Percentiles rank a stretch among this genome's conserved stretches.
These are phyloP conservation scores for Danaus melanippus DNA, from an alignment of 1,140 invertebrate genomes.

Conservation along the genomic window DNA sequence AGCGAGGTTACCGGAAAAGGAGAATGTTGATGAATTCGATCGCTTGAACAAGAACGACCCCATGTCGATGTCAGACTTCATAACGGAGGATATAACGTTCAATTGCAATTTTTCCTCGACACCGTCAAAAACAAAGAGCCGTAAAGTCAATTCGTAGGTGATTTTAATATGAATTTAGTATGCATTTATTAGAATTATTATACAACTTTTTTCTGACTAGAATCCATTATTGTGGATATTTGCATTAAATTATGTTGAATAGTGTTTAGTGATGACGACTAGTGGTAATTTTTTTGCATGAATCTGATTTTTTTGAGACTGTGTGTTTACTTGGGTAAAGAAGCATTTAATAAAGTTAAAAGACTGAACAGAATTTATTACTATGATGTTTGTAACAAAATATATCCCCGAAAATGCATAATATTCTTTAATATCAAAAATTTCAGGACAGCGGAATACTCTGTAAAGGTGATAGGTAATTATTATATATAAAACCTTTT, in stretches of 20 bases:
- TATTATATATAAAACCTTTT: no score
- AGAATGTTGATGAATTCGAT: slow-evolving; percentile 50
- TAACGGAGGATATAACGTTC: slow-evolving; percentile 61
- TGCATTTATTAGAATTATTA: slow-evolving; percentile 34
- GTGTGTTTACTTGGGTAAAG: slow-evolving; percentile 45
- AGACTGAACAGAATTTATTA: slow-evolving; percentile 28
- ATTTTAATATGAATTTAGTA: slow-evolving; percentile 40
- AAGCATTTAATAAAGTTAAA: slow-evolving; percentile 43
- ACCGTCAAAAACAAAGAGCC: slow-evolving; percentile 60
- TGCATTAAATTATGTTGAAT: slow-evolving; percentile 30
- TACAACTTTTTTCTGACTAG: slow-evolving; percentile 32
- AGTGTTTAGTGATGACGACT: slow-evolving; percentile 13
- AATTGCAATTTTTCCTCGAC: slow-evolving; percentile 68
- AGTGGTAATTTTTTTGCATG: slow-evolving; percentile 28
- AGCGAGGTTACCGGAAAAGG: slow-evolving; percentile 49
- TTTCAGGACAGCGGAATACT: no score
- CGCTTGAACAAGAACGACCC: slow-evolving; percentile 47
- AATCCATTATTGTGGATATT: slow-evolving; percentile 45
- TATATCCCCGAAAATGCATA: not conserved
- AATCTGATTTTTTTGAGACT: slow-evolving; percentile 39
- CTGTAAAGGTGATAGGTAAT: no score
- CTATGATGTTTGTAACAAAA: not conserved
- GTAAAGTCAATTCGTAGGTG: slow-evolving; percentile 38
- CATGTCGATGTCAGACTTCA: slow-evolving; percentile 65
- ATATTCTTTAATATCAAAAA: no score